A percentile compares a stretch with the other conserved stretches of the same genome.
phyloP scores from a whole-genome alignment of 2,797 vertebrate genomes.

The Myotis daubentonii region DNA sequence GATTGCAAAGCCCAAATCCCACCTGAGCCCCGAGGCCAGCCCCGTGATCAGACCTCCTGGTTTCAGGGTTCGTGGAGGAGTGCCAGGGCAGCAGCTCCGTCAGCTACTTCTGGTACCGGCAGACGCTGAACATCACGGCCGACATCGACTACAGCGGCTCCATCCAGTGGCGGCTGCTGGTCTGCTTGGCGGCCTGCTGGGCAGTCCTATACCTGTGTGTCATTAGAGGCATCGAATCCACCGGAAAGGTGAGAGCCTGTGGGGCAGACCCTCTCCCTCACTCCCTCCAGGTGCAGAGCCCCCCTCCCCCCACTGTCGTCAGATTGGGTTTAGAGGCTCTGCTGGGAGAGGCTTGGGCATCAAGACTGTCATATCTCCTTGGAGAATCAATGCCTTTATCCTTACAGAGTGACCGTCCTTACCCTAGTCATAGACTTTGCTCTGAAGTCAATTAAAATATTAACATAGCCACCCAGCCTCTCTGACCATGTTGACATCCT shows the following conservation, averaged over 20 bases:
- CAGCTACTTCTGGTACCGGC: conserved; percentile 95
- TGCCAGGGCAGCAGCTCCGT: conserved; percentile 89
- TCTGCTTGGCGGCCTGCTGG: conserved; percentile 90
- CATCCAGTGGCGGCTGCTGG: conserved; percentile 90
- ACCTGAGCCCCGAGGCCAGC: not conserved
- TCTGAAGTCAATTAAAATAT: not conserved
- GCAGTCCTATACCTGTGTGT: conserved; percentile 90
- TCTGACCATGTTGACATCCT: not conserved
- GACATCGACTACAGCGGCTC: conserved; percentile 85
- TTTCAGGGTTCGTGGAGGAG: conserved; percentile 87
- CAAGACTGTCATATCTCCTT: not conserved
- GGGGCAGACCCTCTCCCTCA: rapidly evolving
- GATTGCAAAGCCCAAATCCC: not conserved
- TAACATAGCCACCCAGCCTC: not conserved
- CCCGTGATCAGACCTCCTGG: not conserved
- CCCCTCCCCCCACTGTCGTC: not conserved
- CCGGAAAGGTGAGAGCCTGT: conserved; percentile 91
- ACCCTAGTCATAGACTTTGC: not conserved
- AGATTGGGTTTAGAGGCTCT: not conserved
- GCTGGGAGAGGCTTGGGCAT: rapidly evolving
- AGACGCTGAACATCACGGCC: conserved; percentile 90
- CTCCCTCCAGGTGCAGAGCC: not conserved
- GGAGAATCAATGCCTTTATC: not conserved
- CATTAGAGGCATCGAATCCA: conserved; percentile 91
- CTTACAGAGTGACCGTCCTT: no score